Conservation (phyloP, 2,113 vertebrate species). For the Caloenas nicobarica region DNA sequence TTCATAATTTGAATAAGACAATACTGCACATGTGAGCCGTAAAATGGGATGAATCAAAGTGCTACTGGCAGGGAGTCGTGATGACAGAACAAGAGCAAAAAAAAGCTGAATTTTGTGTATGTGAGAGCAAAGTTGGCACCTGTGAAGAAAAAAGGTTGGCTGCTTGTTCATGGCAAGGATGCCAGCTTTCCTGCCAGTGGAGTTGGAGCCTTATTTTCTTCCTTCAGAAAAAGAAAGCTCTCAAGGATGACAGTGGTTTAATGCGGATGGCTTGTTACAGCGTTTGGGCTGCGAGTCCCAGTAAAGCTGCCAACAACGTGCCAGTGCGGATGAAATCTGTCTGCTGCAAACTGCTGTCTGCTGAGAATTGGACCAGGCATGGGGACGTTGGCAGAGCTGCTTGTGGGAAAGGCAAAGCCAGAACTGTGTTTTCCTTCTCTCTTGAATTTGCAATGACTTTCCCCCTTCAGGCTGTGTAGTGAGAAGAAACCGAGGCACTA, state of each 20-base stretch:
- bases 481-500: not conserved
- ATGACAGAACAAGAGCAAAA: not conserved
- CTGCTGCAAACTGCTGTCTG: not conserved
- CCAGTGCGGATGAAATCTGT: not conserved
- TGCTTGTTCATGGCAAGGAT: not conserved
- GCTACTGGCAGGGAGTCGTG: not conserved
- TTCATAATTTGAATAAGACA: not conserved
- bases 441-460: not conserved
- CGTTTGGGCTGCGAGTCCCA: not conserved
- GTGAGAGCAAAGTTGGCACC: not conserved
- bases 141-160: not conserved
- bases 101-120: not conserved
- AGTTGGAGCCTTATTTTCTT: not conserved
- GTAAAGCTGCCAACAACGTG: not conserved
- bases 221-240: not conserved
- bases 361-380: not conserved
- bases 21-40: not conserved
- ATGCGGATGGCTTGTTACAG: not conserved
- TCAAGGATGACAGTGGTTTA: not conserved
- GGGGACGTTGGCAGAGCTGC: not conserved
- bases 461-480: not conserved
- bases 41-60: not conserved
- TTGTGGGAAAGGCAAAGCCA: not conserved
- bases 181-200: not conserved
- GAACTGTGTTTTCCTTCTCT: not conserved